Evolutionary conservation across 2,888 invertebrate species (phyloP).

Genomic region (Philopedon plagiatum): DNA sequence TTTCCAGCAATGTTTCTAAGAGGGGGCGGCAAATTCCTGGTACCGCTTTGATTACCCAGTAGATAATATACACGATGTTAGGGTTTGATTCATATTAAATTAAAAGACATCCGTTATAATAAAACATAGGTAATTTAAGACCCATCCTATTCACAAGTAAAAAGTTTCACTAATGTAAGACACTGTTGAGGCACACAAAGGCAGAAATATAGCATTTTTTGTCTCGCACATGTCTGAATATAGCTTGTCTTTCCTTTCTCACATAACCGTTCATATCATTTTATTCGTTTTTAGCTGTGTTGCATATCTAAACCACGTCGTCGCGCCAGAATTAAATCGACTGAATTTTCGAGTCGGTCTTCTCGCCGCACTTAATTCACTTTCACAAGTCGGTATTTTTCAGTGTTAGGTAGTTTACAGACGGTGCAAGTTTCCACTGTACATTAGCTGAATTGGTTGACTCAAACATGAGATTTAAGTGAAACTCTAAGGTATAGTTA

Average conservation of each 20-base stretch:
- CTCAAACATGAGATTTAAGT: too few relatives aligned
- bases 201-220: neutral
- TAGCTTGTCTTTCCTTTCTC: constrained; percentile 16
- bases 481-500: too few relatives aligned
- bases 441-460: too few relatives aligned
- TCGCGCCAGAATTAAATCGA: constrained; percentile 24
- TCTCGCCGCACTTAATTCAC: constrained; percentile 12
- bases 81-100: neutral
- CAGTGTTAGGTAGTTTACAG: constrained; percentile 4
- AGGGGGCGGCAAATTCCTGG: too few relatives aligned
- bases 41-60: too few relatives aligned
- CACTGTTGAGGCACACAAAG: constrained; percentile 10
- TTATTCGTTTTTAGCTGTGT: constrained; percentile 15
- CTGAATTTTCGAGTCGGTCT: constrained; percentile 12
- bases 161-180: neutral
- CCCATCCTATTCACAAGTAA: neutral
- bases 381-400: constrained; percentile 22
- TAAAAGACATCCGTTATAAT: neutral
- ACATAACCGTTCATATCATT: constrained; percentile 17
- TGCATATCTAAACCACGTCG: constrained; percentile 32
- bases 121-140: constrained; percentile 7
- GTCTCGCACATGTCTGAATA: constrained; percentile 25
- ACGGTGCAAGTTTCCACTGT: too few relatives aligned
- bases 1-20: too few relatives aligned
- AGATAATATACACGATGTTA: too few relatives aligned